Base-by-base conservation (phyloP, 2,797 vertebrate genomes). In the Scolopax bukidnonensis region DNA sequence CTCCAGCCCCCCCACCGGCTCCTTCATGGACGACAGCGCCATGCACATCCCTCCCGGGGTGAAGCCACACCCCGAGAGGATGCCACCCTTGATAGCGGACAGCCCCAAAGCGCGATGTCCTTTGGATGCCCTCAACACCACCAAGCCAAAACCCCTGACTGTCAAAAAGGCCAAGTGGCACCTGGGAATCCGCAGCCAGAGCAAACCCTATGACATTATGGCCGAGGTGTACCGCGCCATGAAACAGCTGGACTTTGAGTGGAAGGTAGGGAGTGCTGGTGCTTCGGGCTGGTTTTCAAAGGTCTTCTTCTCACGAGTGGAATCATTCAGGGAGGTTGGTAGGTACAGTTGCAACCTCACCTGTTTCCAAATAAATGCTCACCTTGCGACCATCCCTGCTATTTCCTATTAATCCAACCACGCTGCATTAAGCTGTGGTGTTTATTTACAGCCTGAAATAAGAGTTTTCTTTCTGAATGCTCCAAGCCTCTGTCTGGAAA, bases 101-200 rank as follows among this genome's bases (percentile, higher is more conserved):
- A 99, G 99, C 94, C 99, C 99, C 68, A 99, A 99, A 91, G 97
- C 99, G 0, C 98, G 99, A 4, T 99, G 99, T 75, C 98, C 99
- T 12, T 95, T 99, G 95, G 99, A 99, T 19, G 99, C 99, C 36
- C 98, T 99, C 90, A 99, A 99, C 97, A 99, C 99, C 47, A 99
- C 99, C 1, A 98, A 98, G 83, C 99, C 99, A 73, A 99, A 99
- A 97, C 98, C 99, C 1, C 95, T 99, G 95, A 98, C 99, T 19
- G 99, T 99, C 86, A 99, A 99, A 98, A 99, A 99, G 97, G 98
- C 99, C 92, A 99, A 99, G 97, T 99, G 99, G 99, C 99, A 99
- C 97, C 98, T 99, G 85, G 99, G 99, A 7, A 99, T 99, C 97
- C 98, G 99, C 95, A 99, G 99, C 97, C 99, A 99, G 97, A 99